These are phyloP conservation scores for Antechinus stuartii DNA, from an alignment of 2,113 vertebrate species.

Conservation along the genomic window DNA sequence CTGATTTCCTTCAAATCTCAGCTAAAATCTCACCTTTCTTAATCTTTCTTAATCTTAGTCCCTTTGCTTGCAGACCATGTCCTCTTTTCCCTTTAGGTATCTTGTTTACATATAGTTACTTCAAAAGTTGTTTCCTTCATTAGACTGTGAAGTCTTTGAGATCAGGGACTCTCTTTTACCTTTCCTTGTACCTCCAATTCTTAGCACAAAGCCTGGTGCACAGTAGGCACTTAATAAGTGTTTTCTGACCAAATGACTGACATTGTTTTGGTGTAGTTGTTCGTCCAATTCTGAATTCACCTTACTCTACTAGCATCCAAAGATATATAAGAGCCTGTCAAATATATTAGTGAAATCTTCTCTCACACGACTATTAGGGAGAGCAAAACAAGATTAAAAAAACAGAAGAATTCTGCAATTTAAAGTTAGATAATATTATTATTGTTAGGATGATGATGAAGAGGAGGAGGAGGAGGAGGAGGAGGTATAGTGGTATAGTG, in stretches of 20 bases:
- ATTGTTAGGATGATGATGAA: not conserved
- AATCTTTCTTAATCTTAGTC: not conserved
- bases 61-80: not conserved
- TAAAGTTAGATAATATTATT: not conserved
- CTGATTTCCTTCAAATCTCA: not conserved
- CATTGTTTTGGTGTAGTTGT: not conserved
- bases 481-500: not conserved
- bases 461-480: not conserved
- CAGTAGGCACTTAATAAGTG: not conserved
- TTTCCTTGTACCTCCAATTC: not conserved
- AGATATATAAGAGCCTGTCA: not conserved
- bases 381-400: not conserved
- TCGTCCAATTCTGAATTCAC: not conserved
- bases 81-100: not conserved
- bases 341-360: not conserved
- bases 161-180: not conserved
- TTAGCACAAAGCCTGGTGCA: not conserved
- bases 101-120: not conserved
- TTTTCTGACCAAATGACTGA: not conserved
- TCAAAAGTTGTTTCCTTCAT: not conserved
- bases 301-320: not conserved
- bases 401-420: not conserved
- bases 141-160: not conserved
- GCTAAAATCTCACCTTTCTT: not conserved
- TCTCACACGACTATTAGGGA: not conserved